A percentile compares a stretch with the other conserved stretches of the same genome.
Evolutionary conservation across 2,888 invertebrate species (phyloP).

Genomic region (Drosophila meridiana): DNA sequence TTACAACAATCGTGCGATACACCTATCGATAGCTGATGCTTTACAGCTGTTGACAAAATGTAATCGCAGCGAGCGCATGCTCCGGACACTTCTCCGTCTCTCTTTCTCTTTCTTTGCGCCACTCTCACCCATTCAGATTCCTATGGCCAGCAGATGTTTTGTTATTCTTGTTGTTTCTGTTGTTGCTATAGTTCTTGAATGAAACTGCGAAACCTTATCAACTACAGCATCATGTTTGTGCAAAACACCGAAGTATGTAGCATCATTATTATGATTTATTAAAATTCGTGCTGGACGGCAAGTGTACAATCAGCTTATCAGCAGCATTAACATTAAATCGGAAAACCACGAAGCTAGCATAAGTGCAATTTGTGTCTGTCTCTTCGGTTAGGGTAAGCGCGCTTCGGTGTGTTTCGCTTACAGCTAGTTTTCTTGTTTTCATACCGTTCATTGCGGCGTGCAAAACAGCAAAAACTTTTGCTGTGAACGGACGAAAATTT

Average conservation of each 20-base stretch:
- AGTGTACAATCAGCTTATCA: not conserved
- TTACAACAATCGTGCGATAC: not conserved
- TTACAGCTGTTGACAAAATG: conserved; percentile 25
- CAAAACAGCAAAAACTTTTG: conserved; percentile 44
- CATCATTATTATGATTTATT: not conserved
- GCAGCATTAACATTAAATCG: not conserved
- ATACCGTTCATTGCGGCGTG: conserved; percentile 20
- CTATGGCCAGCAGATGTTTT: conserved; percentile 18
- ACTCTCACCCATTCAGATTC: conserved; percentile 3
- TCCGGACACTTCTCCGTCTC: conserved; percentile 18
- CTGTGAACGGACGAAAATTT: conserved; percentile 32
- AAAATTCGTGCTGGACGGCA: not conserved
- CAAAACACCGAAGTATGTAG: not conserved
- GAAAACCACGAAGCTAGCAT: too few relatives aligned
- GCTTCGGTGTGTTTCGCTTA: conserved; percentile 10
- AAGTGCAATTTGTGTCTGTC: not conserved
- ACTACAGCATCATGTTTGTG: conserved; percentile 18
- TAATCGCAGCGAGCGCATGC: conserved; percentile 43
- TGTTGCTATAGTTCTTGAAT: conserved; percentile 6
- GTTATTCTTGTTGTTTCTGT: conserved; percentile 15
- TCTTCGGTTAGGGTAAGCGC: conserved; percentile 22
- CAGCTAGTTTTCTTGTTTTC: conserved; percentile 39
- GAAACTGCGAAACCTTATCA: conserved; percentile 19
- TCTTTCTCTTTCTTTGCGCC: not conserved
- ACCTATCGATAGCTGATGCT: conserved; percentile 8